phyloP scores from a whole-genome alignment of 2,113 vertebrate genomes.

The Malaclemys terrapin region DNA sequence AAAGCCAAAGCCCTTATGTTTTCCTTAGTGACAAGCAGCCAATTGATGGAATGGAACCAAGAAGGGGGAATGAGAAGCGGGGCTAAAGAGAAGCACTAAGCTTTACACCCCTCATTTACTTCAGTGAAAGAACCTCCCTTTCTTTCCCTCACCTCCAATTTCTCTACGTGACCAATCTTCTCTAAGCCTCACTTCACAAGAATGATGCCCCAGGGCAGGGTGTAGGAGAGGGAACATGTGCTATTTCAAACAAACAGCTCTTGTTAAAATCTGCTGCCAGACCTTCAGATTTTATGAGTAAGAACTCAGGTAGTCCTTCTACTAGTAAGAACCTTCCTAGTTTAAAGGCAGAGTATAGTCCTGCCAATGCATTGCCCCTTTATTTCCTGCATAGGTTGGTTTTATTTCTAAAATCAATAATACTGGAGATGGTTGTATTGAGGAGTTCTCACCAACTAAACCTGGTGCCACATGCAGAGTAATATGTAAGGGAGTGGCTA shows the following conservation, averaged over 20 bases:
- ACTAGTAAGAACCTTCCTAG: conserved; percentile 54
- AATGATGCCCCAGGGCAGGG: conserved; percentile 77
- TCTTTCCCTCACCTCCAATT: conserved; percentile 61
- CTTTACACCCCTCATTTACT: neutral
- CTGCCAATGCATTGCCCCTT: accelerated
- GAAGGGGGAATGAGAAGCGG: neutral
- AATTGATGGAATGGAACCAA: neutral
- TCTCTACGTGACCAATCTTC: conserved; percentile 57
- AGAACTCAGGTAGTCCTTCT: conserved; percentile 62
- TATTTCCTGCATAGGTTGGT: neutral
- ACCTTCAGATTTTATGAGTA: conserved; percentile 65
- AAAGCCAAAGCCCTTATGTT: neutral
- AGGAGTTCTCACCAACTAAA: neutral
- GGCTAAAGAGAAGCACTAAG: neutral
- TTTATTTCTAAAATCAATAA: neutral
- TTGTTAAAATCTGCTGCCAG: conserved; percentile 68
- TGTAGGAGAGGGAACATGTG: conserved; percentile 56
- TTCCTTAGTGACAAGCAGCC: accelerated
- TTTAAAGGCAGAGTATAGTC: conserved; percentile 43
- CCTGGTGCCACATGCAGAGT: neutral
- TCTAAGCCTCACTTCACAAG: conserved; percentile 73
- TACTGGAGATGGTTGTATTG: neutral
- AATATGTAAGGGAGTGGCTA: neutral
- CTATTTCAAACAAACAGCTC: conserved; percentile 68
- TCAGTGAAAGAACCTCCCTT: conserved; percentile 24